Evolutionary conservation across 2,888 invertebrate species (phyloP).

Genomic region (Timema cristinae): DNA sequence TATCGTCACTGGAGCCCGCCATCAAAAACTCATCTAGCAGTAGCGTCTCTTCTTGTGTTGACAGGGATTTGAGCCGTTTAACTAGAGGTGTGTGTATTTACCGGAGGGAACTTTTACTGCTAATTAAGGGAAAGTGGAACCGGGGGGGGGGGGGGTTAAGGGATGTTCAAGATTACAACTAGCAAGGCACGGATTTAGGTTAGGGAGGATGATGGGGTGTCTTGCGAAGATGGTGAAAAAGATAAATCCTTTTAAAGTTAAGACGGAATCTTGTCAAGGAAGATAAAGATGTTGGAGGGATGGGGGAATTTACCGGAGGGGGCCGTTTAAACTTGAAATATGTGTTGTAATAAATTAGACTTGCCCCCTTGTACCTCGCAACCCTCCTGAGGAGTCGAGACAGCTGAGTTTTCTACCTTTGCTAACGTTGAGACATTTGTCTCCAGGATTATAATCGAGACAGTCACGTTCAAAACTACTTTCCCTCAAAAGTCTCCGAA

Average conservation of each 20-base stretch:
- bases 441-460: too few relatives aligned
- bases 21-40: slow-evolving; percentile 7
- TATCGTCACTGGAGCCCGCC: background rate
- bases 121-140: background rate
- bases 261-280: slow-evolving; percentile 1
- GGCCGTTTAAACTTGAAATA: too few relatives aligned
- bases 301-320: too few relatives aligned
- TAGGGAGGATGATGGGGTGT: background rate
- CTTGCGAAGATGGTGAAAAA: slow-evolving; percentile 3
- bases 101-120: slow-evolving; percentile 6
- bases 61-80: slow-evolving; percentile 1
- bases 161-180: background rate
- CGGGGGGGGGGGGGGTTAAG: background rate
- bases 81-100: background rate
- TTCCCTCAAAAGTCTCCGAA: too few relatives aligned
- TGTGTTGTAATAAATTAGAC: too few relatives aligned
- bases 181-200: too few relatives aligned
- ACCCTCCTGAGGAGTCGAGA: too few relatives aligned
- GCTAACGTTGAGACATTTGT: too few relatives aligned
- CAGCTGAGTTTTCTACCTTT: too few relatives aligned
- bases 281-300: background rate
- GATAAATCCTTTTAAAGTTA: background rate
- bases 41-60: background rate
- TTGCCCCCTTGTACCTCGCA: too few relatives aligned
- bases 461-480: too few relatives aligned